Base-by-base conservation (phyloP, 2,113 vertebrate species). In the Petrocephalus microphthalmus region DNA sequence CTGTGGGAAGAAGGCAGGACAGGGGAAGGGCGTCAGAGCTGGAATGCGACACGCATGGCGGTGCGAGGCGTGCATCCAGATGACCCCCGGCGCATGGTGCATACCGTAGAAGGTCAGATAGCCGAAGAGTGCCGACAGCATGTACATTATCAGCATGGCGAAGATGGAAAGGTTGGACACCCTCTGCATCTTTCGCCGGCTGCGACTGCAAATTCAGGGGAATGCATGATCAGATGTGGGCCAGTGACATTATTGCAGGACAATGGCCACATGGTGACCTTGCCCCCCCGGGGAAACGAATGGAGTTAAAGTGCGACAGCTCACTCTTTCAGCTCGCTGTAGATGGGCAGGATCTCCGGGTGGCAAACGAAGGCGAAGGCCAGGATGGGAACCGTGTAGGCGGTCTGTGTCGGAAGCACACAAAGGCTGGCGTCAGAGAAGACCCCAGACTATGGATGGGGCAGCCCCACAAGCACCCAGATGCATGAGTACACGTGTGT, bases 241-340 rank as follows among this genome's bases (percentile, higher is more conserved):
- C 29, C 19, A 20, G 37, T 29, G 19, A 53, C 4, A 33, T 11
- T 0, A 51, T 33, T 45, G 85, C 1, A 7, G 15, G 22, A 57
- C 45, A 57, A 1, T 25, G 10, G 20, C 49, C 33, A 57, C n/a
- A 11, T 13, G 0, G 20, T 8, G 82, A 25, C 45, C n/a, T 0
- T 29, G 5, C 17, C 19, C 42, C 45, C 42, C 20, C 8, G 10
- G 13, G 49, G 10, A 6, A 25, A 84, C 3, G 10, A 20, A 52
- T 2, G 25, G 52, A 54, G 13, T 15, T 29, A 33, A n/a, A n/a
- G 6, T 67, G 47, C 33, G 15, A 51, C 0, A 10, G 74, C 97
- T 97, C 95, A 99, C 98, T 97, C 96, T 97, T 97, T 99, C 42
- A 99, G 97, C 94, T 99, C 98, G 86, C 97, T 99, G 97, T 99